These are phyloP conservation scores for Grammomys surdaster DNA, from an alignment of 2,113 vertebrate species.

Conservation along the genomic window DNA sequence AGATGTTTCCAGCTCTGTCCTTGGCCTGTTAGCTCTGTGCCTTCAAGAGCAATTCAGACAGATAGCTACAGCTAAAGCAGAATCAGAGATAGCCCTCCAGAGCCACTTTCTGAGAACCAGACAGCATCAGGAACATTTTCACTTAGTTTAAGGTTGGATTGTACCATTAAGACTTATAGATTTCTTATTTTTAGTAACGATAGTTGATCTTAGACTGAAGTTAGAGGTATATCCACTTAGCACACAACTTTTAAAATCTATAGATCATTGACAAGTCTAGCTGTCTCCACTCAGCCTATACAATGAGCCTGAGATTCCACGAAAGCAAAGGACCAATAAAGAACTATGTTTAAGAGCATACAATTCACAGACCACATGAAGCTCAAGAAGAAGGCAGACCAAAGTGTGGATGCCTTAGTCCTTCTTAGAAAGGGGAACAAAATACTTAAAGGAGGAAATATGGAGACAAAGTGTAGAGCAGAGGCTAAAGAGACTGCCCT, in stretches of 20 bases:
- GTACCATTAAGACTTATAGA: background rate
- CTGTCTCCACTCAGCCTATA: background rate
- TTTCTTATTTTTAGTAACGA: slow-evolving; percentile 32
- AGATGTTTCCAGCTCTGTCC: background rate
- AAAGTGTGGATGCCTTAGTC: too few species aligned
- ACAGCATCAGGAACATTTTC: background rate
- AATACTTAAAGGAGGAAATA: too few species aligned
- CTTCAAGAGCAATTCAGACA: slow-evolving; percentile 19
- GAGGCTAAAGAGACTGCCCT: too few species aligned
- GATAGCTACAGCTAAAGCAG: background rate
- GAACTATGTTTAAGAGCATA: background rate
- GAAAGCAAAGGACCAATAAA: background rate
- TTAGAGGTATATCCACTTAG: background rate
- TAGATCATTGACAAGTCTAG: background rate
- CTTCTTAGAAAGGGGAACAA: too few species aligned
- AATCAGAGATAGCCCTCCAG: background rate
- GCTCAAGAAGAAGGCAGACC: too few species aligned
- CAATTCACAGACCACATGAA: too few species aligned
- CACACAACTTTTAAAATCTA: slow-evolving; percentile 23
- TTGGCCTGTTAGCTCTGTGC: background rate
- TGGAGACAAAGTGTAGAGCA: too few species aligned
- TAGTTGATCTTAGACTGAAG: slow-evolving; percentile 41
- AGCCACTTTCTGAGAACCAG: background rate
- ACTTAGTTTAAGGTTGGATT: background rate
- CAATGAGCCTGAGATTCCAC: background rate